Base-by-base conservation (phyloP, 2,113 vertebrate species). In the Trogon surrucura region DNA sequence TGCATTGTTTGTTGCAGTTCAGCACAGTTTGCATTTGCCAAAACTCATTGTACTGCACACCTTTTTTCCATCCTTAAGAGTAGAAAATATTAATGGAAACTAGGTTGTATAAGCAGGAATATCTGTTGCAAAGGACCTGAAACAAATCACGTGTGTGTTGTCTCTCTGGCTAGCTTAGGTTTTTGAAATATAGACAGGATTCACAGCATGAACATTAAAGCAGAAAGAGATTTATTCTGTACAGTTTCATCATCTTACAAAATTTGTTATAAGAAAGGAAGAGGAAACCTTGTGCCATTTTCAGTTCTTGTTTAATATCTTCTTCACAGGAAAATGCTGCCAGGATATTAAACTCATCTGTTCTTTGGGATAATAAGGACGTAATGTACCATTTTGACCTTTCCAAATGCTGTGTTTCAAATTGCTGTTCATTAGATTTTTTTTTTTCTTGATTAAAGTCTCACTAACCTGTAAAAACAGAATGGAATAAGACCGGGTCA, bases 321-420 rank as follows among this genome's bases (percentile, higher is more conserved):
- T 96, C 74, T 91, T 94, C 90, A 91, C 50, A 81, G 88, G 88
- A 86, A 91, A 93, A 75, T 48, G 60, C 57, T 93, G 80, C 82
- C 92, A 90, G 88, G 73, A 82, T 95, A 94, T 94, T 96, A 95
- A 91, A 91, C 61, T 97, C 81, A 92, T 97, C 77, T 93, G 83
- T 96, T 94, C 89, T 91, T 96, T 89, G 34, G 80, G 89, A 96
- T 95, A 95, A 96, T 96, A 91, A 96, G 91, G 80, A 94, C 93
- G 91, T 90, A 97, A 94, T 70, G 80, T 80, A 96, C 88, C 85
- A 91, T 83, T 95, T 54, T 97, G 97, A 96, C 95, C 93, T 96
- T 97, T 97, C 88, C 89, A 93, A 97, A 91, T 92, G 86, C 87
- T 89, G 67, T 91, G 74, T 88, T 96, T 96, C 89, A 84, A 70